Base-by-base conservation (phyloP, 2,797 vertebrate species). In the Sebastes trivittatus region DNA sequence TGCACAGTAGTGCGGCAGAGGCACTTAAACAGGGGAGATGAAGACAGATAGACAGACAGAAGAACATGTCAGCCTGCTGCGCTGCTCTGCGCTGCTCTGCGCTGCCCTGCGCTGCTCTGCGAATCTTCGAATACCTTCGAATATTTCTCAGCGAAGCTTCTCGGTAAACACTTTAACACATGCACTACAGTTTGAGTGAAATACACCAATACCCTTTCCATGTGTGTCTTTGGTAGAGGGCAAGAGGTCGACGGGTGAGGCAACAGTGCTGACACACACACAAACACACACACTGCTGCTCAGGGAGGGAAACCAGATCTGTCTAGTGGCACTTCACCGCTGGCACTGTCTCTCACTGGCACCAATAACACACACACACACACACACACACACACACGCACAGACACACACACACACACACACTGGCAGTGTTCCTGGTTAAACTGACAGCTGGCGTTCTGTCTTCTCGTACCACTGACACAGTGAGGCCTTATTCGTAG, bases 381-480 rank as follows among this genome's bases (percentile, higher is more conserved):
- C 16, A 11, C 38, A 86, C 72, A 54, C 16, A 20, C 38, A 86
- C 73, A 61, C 14, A 22, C 79, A 38, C 52, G 13, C 78, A 59
- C 62, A 63, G 76, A 73, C 77, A 64, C 72, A 78, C 77, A 67
- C 75, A 74, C 80, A 74, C 68, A 77, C 87, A 84, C 80, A 54
- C 56, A 4, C 78, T 90, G 92, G 90, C 91, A 88, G 64, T 4
- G 54, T 83, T 93, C 88, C 88, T 91, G 85, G 77, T 85, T 71
- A 77, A 85, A 86, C 82, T 81, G 88, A 92, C 92, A 95, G 93
- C 94, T 94, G 92, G 89, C 65, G 49, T 72, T 89, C 91, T 82
- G 89, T 82, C 81, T 80, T 64, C 78, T 72, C 60, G 63, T 90
- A 84, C 89, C 85, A 75, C 76, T 85, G 86, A 93, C 86, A 90